Evolutionary conservation across 23 tunicate genomes (phyloP), one percentile per base, ranked within the genome.

Genomic region (Oikopleura vanhoeffeni): DNA sequence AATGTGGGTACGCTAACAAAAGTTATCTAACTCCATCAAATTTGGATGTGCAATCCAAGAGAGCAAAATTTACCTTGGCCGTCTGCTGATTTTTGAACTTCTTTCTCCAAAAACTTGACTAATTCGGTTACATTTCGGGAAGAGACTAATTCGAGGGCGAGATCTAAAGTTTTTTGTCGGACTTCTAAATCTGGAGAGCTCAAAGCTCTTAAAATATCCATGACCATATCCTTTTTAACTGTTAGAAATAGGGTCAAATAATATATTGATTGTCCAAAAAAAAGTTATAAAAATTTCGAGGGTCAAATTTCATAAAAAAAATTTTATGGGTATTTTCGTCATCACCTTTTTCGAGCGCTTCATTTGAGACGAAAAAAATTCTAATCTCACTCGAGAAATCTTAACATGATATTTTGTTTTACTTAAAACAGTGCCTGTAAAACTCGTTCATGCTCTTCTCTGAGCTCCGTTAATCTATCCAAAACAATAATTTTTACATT

Each of bases 101-200:
- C 99, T 85, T 95, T 95, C 41, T 91, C 96, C 41, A 95, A 76
- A 85, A 95, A 95, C 67, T 95, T 95, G 41, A 95, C 96, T 41
- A 95, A 83, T 49, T 95, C 99, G 39, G 88, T 92, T 0, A 95
- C 96, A 67, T 95, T 95, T 60, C 99, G 77, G 39, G 99, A 91
- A 0, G 99, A 86, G 1, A 95, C 88, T 41, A 95, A 90, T 76
- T 95, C 99, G 67, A 95, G 95, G 39, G 99, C 96, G 39, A 95
- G 90, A 84, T 95, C 89, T 3, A 95, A 87, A 1, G 99, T 95
- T 64, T 95, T 95, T 41, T 84, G 84, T 0, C 99, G 88, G 27
- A 95, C 99, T 85, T 95, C 99, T 32, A 95, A 85, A 85, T 95
- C 99, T 35, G 99, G 99, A 39, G 99, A 95, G 32, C 88, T 88